Percentiles rank a stretch among this genome's conserved stretches.
These are phyloP conservation scores for Acrocephalus scirpaceus DNA, from an alignment of 2,797 vertebrate genomes.

Conservation along the genomic window DNA sequence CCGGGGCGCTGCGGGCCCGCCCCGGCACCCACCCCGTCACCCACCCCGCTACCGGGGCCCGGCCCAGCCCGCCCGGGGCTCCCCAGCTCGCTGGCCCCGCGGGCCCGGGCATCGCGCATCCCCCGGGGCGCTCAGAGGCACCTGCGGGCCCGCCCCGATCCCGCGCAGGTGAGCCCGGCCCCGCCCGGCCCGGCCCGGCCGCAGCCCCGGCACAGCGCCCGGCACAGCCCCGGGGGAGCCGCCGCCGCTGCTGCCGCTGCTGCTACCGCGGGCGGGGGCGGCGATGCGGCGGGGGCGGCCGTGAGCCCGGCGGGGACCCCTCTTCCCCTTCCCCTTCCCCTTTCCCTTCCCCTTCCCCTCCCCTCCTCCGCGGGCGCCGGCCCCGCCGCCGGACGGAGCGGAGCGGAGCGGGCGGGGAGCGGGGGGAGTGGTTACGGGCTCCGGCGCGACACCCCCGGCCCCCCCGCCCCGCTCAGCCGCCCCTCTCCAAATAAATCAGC, in stretches of 20 bases:
- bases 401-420: not conserved
- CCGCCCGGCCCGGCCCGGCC: not conserved
- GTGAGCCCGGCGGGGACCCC: not conserved
- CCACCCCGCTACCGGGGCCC: not conserved
- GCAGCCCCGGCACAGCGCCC: not conserved
- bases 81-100: not conserved
- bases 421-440: constrained; percentile 29
- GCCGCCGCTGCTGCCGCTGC: not conserved
- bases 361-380: not conserved
- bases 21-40: too few species aligned
- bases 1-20: not conserved
- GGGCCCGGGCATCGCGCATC: not conserved
- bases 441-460: not conserved
- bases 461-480: not conserved
- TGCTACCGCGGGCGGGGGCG: not conserved
- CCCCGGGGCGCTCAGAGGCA: not conserved
- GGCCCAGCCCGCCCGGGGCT: not conserved
- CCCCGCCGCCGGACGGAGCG: not conserved
- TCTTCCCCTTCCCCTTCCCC: too few species aligned
- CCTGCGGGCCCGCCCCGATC: not conserved
- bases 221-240: not conserved
- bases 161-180: not conserved
- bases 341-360: not conserved
- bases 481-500: constrained; percentile 40
- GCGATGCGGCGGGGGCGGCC: not conserved